Evolutionary conservation across 2,113 vertebrate species (phyloP).

Genomic region (Mungos mungo): DNA sequence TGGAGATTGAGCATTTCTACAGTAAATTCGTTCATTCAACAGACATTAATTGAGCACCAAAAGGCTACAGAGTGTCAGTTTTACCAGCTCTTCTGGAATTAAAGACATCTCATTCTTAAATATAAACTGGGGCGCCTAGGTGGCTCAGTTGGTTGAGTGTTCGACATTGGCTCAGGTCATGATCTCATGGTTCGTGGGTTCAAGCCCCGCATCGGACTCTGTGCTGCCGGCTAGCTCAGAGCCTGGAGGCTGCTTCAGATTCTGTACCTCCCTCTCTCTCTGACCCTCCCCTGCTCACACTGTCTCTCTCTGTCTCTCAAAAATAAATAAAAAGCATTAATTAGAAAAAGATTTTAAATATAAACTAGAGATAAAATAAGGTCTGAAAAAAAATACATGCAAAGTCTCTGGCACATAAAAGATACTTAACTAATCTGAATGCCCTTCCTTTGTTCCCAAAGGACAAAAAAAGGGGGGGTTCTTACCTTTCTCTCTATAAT

Average conservation of each 20-base stretch:
- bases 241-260: no score
- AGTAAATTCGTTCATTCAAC: constrained; percentile 2
- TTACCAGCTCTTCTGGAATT: background rate
- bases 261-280: no score
- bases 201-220: no score
- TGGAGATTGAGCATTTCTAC: background rate
- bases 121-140: background rate
- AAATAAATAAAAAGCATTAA: no score
- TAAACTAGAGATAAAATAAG: constrained; percentile 28
- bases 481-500: background rate
- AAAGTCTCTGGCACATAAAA: background rate
- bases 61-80: background rate
- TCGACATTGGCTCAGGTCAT: no score
- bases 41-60: background rate
- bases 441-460: background rate
- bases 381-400: background rate
- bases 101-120: background rate
- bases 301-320: no score
- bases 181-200: no score
- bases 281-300: no score
- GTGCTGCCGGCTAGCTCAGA: no score
- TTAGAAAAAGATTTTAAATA: background rate
- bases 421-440: background rate
- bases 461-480: background rate
- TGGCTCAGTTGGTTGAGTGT: no score